Evolutionary conservation across 2,888 invertebrate genomes (phyloP).

Genomic region (Nemurella pictetii): DNA sequence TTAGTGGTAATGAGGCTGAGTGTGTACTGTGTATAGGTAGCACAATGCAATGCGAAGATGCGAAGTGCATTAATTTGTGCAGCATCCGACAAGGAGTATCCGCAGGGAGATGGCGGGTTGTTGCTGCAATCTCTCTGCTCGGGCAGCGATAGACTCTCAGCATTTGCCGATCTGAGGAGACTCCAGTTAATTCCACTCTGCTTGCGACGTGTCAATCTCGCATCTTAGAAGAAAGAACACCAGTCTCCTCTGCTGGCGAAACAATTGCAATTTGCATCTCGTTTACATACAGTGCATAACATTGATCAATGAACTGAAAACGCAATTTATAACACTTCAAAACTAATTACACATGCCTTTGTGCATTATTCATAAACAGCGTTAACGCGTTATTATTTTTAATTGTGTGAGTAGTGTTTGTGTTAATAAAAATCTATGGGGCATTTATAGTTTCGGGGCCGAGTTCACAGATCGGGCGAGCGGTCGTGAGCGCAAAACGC

Average conservation of each 20-base stretch:
- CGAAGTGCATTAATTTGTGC: too few relatives aligned
- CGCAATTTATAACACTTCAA: constrained; percentile 18
- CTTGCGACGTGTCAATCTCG: not conserved
- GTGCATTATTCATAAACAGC: constrained; percentile 24
- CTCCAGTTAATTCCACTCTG: not conserved
- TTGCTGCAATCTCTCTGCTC: too few relatives aligned
- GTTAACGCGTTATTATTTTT: not conserved
- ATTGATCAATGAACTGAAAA: constrained; percentile 20
- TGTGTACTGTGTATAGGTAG: too few relatives aligned
- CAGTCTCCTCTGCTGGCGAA: not conserved
- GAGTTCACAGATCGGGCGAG: not conserved
- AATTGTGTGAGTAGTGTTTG: not conserved
- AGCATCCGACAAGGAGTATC: too few relatives aligned
- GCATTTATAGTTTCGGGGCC: not conserved
- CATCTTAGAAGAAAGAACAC: not conserved
- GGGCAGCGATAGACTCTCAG: too few relatives aligned
- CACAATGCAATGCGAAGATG: too few relatives aligned
- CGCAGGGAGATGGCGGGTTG: too few relatives aligned
- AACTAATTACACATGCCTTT: constrained; percentile 14
- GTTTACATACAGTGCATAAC: not conserved
- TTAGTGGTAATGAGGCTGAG: too few relatives aligned
- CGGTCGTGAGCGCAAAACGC: not conserved
- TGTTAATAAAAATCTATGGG: not conserved
- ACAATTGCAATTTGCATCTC: not conserved
- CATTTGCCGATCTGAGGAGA: not conserved